Base-by-base conservation (phyloP, 2,113 vertebrate species). In the Engraulis encrasicolus region DNA sequence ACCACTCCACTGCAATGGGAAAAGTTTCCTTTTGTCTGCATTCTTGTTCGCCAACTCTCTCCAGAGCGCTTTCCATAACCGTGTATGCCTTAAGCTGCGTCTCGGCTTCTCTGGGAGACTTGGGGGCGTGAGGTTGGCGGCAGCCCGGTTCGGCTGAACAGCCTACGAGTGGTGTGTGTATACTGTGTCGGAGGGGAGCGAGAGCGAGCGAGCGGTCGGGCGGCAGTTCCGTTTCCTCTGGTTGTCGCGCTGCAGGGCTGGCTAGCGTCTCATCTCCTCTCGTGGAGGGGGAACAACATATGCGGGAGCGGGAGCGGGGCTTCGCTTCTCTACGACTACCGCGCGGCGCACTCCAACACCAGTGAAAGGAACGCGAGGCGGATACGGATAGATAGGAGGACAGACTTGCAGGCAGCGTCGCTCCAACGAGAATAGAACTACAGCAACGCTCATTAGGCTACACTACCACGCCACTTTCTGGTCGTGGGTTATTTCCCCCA, bases 181-280 rank as follows among this genome's bases (percentile, higher is more conserved):
- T 66, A 66, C 58, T 66, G 23, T n/a, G 14, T 11, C 14, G 23
- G 23, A 66, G 58, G 84, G 34, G 27, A 61, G 78, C 78, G 38
- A 79, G 36, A 4, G n/a, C n/a, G n/a, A n/a, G n/a, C n/a, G n/a
- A n/a, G n/a, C n/a, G n/a, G n/a, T n/a, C n/a, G n/a, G 80, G 48
- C 54, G 50, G 80, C 50, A 80, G 80, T 86, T 88, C 85, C 85
- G 85, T 78, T 88, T 86, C 85, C 87, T 87, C 38, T 80, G 77
- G 80, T 31, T 74, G 31, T 50, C 20, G 18, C n/a, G 49, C 54
- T 82, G 81, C 18, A 19, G 45, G 11, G 58, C 23, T 66, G 58
- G 58, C 58, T 66, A 66, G 27, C 58, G 31, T 66, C 58, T 27
- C 58, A n/a, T n/a, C n/a, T n/a, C n/a, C n/a, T n/a, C n/a, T n/a